Evolutionary conservation across 2,888 invertebrate genomes (phyloP).

Genomic region (Spodoptera picta): DNA sequence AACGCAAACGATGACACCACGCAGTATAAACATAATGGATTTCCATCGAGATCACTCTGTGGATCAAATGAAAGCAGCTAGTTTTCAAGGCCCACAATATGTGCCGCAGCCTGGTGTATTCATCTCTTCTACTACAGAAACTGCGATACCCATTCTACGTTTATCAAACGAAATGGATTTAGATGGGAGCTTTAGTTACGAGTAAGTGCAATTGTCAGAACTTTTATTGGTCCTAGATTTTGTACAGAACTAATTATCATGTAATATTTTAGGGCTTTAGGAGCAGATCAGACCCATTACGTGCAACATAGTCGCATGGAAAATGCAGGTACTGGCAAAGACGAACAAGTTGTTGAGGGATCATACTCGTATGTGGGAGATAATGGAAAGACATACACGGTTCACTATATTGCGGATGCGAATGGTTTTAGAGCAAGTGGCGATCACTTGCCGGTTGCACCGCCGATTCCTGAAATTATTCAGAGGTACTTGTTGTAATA

Average conservation of each 20-base stretch:
- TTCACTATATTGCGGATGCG: slow-evolving; percentile 92
- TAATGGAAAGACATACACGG: slow-evolving; percentile 89
- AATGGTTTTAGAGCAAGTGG: slow-evolving; percentile 93
- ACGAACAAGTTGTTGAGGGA: slow-evolving; percentile 89
- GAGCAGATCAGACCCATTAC: slow-evolving; percentile 87
- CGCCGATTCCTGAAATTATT: slow-evolving; percentile 92
- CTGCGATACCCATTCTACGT: slow-evolving; percentile 85
- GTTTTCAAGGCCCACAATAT: slow-evolving; percentile 69
- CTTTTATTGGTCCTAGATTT: neutral
- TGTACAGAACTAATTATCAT: slow-evolving; percentile 18
- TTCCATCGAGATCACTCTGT: slow-evolving; percentile 66
- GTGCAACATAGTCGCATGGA: slow-evolving; percentile 88
- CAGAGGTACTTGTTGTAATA: slow-evolving; percentile 74
- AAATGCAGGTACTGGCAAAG: slow-evolving; percentile 88
- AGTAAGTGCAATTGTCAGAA: slow-evolving; percentile 73
- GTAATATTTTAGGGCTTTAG: slow-evolving; percentile 75
- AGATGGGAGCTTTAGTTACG: slow-evolving; percentile 88
- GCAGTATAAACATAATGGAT: slow-evolving; percentile 78
- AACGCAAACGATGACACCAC: slow-evolving; percentile 67
- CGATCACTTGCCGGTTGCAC: slow-evolving; percentile 93
- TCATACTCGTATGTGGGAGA: slow-evolving; percentile 90
- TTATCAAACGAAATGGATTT: slow-evolving; percentile 88
- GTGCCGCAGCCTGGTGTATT: slow-evolving; percentile 72
- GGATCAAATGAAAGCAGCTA: slow-evolving; percentile 75
- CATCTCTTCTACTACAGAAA: slow-evolving; percentile 82